Evolutionary conservation across 2,797 vertebrate genomes (phyloP), one percentile per base, ranked within the genome.

Genomic region (Coregonus ussuriensis): DNA sequence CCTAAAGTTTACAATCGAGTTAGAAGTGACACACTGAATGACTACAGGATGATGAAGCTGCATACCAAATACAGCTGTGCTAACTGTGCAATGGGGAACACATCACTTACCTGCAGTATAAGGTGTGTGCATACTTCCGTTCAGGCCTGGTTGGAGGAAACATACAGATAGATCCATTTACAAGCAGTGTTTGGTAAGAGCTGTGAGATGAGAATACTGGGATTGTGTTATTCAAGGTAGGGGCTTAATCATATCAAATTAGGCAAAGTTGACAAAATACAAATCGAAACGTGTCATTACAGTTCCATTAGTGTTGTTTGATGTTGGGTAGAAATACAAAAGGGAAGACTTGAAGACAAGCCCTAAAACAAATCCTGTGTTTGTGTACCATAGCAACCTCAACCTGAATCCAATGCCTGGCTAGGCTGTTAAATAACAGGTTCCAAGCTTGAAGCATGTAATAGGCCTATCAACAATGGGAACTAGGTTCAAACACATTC

Each of bases 1-100:
- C 33, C 29, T 16, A 35, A 35, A 35, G 31, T n/a, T 68, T 68
- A 35, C 66, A 16, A 33, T 67, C 16, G 31, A 16, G 31, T 5
- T 35, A 18, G 66, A 68, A 13, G 15, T 68, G 31, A 33, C 68
- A 35, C 52, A 25, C 54, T 11, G 33, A 53, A 63, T 75, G 74
- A 76, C 76, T 70, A 73, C 41, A 74, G 71, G 56, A 59, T 18
- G 73, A 63, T 29, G 41, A 65, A 72, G 71, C 67, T 74, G 66
- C 77, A 81, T 74, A 70, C 77, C 80, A 85, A 86, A 88, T 82
- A 86, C 87, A 88, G 87, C 87, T 88, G 87, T 84, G 85, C 85
- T 88, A 86, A 82, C 82, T 37, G 62, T 75, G 74, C 63, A 70
- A 74, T 62, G 47, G 76, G 75, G 54, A 74, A 81, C 74, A 37